phyloP scores from a whole-genome alignment of 23 tunicate species.

The Trididemnum clinides region DNA sequence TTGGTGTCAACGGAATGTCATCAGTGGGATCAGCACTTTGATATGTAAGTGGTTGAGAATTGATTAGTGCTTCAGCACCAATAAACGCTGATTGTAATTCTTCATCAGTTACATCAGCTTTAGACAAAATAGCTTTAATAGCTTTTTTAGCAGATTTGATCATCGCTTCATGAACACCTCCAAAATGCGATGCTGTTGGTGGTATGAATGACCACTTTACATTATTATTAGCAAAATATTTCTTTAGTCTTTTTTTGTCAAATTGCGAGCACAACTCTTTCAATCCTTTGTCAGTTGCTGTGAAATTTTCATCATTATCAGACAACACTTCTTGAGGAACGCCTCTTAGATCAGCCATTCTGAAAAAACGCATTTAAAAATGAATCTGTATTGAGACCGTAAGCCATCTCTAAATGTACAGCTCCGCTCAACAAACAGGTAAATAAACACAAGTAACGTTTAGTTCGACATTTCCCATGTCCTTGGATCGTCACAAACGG shows the following conservation, averaged over 20 bases:
- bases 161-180: conserved; percentile 11
- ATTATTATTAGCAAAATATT: background rate
- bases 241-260: background rate
- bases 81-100: background rate
- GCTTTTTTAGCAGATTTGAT: conserved; percentile 13
- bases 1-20: conserved; percentile 1
- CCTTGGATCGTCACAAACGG: conserved; percentile 7
- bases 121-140: background rate
- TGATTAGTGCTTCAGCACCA: conserved; percentile 12
- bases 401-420: conserved; percentile 10
- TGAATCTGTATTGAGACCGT: background rate
- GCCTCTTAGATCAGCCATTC: background rate
- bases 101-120: background rate
- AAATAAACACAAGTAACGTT: background rate
- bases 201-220: background rate
- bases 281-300: background rate
- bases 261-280: background rate
- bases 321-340: background rate
- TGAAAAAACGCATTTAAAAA: conserved; percentile 11
- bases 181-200: conserved; percentile 5
- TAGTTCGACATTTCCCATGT: background rate
- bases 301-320: background rate
- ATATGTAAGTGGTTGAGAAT: background rate
- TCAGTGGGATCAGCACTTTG: conserved; percentile 15
- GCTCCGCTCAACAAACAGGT: background rate